phyloP scores from a whole-genome alignment of 1,140 invertebrate genomes.

The Cherax destructor region DNA sequence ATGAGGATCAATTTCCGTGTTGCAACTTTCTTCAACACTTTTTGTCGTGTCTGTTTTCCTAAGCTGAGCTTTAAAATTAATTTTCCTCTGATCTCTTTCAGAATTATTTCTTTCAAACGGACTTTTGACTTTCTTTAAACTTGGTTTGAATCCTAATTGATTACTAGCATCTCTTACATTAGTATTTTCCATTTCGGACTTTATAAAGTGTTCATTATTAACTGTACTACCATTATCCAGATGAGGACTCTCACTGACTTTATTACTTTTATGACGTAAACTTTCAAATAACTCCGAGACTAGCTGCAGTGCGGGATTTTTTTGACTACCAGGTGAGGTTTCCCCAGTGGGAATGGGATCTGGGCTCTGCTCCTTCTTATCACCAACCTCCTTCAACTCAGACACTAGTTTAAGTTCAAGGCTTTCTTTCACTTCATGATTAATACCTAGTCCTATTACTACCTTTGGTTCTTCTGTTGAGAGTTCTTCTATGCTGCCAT shows the following conservation, averaged over 20 bases:
- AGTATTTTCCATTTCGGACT: conserved; percentile 57
- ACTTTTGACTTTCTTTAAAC: conserved; percentile 68
- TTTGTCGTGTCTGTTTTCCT: conserved; percentile 75
- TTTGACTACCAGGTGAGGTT: conserved; percentile 66
- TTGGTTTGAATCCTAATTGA: conserved; percentile 58
- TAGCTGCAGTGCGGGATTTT: conserved; percentile 85
- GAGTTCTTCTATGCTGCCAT: conserved; percentile 67
- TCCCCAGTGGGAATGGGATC: conserved; percentile 14
- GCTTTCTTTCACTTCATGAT: conserved; percentile 59
- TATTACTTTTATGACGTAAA: conserved; percentile 72
- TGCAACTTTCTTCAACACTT: conserved; percentile 78
- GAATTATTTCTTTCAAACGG: conserved; percentile 63
- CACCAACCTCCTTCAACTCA: conserved; percentile 41
- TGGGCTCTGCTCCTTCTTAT: conserved; percentile 43
- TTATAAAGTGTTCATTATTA: conserved; percentile 72
- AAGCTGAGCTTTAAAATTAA: conserved; percentile 78
- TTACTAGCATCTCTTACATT: conserved; percentile 49
- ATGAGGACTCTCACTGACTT: conserved; percentile 71
- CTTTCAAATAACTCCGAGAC: conserved; percentile 82
- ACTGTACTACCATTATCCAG: conserved; percentile 72
- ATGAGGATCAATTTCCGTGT: conserved; percentile 72
- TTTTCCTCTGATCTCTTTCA: conserved; percentile 74
- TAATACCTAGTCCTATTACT: conserved; percentile 55
- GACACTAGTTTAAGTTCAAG: conserved; percentile 57
- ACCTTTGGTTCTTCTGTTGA: conserved; percentile 60